These are phyloP conservation scores for Coccyzus lansbergi DNA, from an alignment of 2,797 vertebrate genomes.

Conservation along the genomic window DNA sequence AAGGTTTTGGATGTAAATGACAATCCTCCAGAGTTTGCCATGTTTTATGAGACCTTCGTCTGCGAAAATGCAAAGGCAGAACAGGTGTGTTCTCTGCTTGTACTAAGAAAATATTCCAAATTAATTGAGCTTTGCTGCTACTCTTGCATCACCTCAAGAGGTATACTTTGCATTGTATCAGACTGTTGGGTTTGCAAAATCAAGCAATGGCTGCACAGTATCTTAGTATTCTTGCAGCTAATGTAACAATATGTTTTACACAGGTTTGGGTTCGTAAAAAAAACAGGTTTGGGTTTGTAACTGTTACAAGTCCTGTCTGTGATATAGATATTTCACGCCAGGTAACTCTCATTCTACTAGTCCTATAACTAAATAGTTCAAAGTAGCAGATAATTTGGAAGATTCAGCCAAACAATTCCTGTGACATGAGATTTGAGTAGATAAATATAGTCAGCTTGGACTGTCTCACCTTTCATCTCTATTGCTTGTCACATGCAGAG, in stretches of 20 bases:
- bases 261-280: not conserved
- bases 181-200: slow-evolving; percentile 10
- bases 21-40: slow-evolving; percentile 91
- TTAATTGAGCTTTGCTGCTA: slow-evolving; percentile 1
- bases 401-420: not conserved
- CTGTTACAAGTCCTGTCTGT: not conserved
- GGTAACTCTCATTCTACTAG: not conserved
- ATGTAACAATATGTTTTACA: not conserved
- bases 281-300: not conserved
- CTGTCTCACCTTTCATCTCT: not conserved
- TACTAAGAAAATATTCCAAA: not conserved
- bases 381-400: not conserved
- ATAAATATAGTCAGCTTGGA: not conserved
- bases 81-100: slow-evolving; percentile 82
- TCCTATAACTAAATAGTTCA: not conserved
- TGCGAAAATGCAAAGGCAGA: slow-evolving; percentile 93
- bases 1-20: slow-evolving; percentile 93
- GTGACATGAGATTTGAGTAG: not conserved
- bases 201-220: not conserved
- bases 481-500: not conserved
- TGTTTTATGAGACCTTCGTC: slow-evolving; percentile 92
- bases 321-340: not conserved
- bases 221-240: slow-evolving; percentile 1
- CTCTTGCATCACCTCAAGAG: not conserved
- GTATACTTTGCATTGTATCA: not conserved